Conservation (phyloP, 2,797 vertebrate species). For the Acanthiza pusilla region DNA sequence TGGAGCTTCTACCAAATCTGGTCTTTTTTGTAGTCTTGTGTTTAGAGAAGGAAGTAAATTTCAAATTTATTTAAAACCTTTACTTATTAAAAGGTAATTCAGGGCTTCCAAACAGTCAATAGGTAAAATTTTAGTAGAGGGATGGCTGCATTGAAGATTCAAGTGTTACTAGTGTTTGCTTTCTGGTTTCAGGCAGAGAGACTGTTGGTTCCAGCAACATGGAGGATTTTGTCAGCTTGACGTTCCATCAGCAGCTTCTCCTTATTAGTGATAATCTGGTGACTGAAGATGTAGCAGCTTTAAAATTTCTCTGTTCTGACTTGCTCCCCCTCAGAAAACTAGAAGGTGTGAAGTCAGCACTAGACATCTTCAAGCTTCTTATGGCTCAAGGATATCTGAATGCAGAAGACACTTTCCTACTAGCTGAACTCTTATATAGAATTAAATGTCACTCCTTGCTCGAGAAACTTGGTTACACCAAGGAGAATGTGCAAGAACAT, state of each 20-base stretch:
- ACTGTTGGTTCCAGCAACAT: background rate
- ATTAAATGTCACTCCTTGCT: slow-evolving; percentile 57
- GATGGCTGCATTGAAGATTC: background rate
- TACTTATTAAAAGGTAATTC: background rate
- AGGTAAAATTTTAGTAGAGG: background rate
- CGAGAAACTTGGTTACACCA: slow-evolving; percentile 38
- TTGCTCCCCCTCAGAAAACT: slow-evolving; percentile 45
- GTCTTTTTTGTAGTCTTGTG: background rate
- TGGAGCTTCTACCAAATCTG: background rate
- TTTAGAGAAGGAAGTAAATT: background rate
- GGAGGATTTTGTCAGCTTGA: background rate
- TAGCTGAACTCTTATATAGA: slow-evolving; percentile 70
- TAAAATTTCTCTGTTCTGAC: slow-evolving; percentile 76
- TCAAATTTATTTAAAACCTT: background rate
- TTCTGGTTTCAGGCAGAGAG: background rate
- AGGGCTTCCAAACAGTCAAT: background rate
- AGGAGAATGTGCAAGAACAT: slow-evolving; percentile 20
- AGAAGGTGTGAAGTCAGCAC: slow-evolving; percentile 34
- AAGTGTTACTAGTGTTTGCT: background rate
- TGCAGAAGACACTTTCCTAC: slow-evolving; percentile 48
- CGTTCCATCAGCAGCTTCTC: slow-evolving; percentile 45
- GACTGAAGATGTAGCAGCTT: slow-evolving; percentile 52
- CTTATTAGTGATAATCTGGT: slow-evolving; percentile 41
- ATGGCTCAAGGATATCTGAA: slow-evolving; percentile 25
- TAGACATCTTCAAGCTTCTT: slow-evolving; percentile 64